Base-by-base conservation (phyloP, 2,888 invertebrate species). In the Xylota segnis region DNA sequence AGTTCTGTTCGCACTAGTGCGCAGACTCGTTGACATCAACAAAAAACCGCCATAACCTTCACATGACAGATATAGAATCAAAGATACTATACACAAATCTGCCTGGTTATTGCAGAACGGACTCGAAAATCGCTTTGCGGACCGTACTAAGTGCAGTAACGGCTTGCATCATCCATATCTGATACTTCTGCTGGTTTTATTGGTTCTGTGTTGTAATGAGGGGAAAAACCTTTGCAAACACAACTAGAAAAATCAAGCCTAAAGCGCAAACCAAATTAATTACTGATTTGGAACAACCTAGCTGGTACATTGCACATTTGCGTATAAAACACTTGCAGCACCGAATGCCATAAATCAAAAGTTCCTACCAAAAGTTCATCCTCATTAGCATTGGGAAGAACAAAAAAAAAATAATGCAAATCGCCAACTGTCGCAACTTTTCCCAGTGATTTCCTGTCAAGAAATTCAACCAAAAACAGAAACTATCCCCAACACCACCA, bases 11-110 rank as follows among this genome's bases (percentile, higher is more conserved):
- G 43, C 14, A 16, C 34, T 27, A 84, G 37, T 86, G 77, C 86
- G 86, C 86, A 86, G 2, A 68, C 76, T 82, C 82, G 56, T 66
- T 71, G 40, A 86, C 76, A 81, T 82, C 79, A 72, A 79, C 59
- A 72, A 72, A 50, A 66, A 58, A 76, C 86, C 86, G 86, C 82
- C 86, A 86, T 86, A 66, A 66, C 72, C 56, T 82, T 43, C 65
- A 61, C 59, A 66, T 72, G 71, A 81, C 76, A 84, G 40, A 58
- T 34, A 43, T 52, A 34, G 34, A 56, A 70, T 58, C 58, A 10
- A 65, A 56, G 58, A 54, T 79, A 78, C 70, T 83, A 75, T 79
- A 83, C 78, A 83, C 58, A 79, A 78, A 40, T 65, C 54, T 16
- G 43, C 32, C 37, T 27, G 18, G 34, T 56, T 47, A 18, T 16